phyloP scores from a whole-genome alignment of 2,113 vertebrate genomes.

The Oreotrochilus melanogaster region DNA sequence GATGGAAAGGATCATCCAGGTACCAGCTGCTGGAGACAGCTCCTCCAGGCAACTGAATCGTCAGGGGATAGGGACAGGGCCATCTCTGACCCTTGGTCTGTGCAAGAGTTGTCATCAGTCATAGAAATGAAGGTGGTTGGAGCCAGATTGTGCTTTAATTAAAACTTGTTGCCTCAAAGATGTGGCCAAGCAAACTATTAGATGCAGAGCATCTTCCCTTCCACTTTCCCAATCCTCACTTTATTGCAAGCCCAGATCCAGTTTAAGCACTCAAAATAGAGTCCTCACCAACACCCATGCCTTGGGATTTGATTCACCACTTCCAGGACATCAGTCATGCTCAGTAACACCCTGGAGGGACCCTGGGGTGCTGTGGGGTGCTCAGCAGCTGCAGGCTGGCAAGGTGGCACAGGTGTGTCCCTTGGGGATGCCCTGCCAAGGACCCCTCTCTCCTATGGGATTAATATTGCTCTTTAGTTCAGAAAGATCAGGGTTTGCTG shows the following conservation, averaged over 20 bases:
- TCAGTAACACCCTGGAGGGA: not conserved
- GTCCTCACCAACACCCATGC: not conserved
- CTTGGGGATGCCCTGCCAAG: not conserved
- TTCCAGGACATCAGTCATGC: not conserved
- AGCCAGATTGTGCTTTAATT: not conserved
- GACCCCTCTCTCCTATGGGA: not conserved
- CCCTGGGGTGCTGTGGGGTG: not conserved
- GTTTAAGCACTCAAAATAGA: no score
- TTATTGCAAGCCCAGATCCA: not conserved
- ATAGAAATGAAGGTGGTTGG: not conserved
- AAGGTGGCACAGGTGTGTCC: not conserved
- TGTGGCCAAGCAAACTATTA: not conserved
- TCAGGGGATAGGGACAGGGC: not conserved
- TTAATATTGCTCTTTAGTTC: not conserved
- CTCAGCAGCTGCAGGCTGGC: not conserved
- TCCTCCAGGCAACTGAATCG: not conserved
- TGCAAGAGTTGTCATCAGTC: not conserved
- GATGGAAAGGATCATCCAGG: rapidly evolving
- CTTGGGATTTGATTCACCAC: not conserved
- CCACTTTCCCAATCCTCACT: not conserved
- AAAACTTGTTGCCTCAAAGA: not conserved
- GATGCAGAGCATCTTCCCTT: not conserved
- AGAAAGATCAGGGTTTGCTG: not conserved
- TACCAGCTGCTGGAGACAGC: not conserved
- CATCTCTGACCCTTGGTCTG: not conserved